Evolutionary conservation across 2,113 vertebrate species (phyloP).

Genomic region (Neogobius melanostomus): DNA sequence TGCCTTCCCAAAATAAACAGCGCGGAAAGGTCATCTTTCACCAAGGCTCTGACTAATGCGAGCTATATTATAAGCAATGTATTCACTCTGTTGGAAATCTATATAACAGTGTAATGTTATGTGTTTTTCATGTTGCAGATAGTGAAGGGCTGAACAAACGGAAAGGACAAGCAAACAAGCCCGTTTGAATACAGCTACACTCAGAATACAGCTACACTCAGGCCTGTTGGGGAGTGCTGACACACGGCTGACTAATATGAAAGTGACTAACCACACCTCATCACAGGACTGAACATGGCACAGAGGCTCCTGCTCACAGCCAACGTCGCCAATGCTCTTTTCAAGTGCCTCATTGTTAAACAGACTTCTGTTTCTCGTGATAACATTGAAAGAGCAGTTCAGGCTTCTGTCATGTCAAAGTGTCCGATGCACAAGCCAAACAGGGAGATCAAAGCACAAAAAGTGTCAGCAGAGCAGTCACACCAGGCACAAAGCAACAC

Average conservation of each 20-base stretch:
- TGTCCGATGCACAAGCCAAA: slow-evolving; percentile 22
- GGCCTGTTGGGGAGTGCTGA: slow-evolving; percentile 38
- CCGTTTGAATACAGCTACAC: too few relatives aligned
- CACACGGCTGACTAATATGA: slow-evolving; percentile 51
- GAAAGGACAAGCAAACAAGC: slow-evolving; percentile 41
- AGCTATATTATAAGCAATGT: slow-evolving; percentile 33
- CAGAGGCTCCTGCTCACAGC: slow-evolving; percentile 10
- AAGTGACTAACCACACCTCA: slow-evolving; percentile 65
- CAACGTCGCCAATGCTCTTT: neutral
- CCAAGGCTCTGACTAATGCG: slow-evolving; percentile 57
- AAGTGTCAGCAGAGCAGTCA: slow-evolving; percentile 48
- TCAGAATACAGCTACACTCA: slow-evolving; percentile 17
- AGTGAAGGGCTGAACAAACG: slow-evolving; percentile 17
- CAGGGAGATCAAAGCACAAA: slow-evolving; percentile 17
- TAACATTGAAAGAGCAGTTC: neutral
- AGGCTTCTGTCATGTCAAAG: slow-evolving; percentile 9
- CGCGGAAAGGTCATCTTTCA: slow-evolving; percentile 74
- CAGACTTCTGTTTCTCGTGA: neutral
- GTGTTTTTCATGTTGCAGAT: neutral
- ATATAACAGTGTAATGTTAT: neutral
- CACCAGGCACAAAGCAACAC: slow-evolving; percentile 58
- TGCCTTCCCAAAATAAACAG: slow-evolving; percentile 81
- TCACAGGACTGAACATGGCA: slow-evolving; percentile 58
- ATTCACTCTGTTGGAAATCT: slow-evolving; percentile 11
- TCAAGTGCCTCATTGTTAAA: neutral